phyloP scores from a whole-genome alignment of 2,797 vertebrate species.

The Sebastes cheni region DNA sequence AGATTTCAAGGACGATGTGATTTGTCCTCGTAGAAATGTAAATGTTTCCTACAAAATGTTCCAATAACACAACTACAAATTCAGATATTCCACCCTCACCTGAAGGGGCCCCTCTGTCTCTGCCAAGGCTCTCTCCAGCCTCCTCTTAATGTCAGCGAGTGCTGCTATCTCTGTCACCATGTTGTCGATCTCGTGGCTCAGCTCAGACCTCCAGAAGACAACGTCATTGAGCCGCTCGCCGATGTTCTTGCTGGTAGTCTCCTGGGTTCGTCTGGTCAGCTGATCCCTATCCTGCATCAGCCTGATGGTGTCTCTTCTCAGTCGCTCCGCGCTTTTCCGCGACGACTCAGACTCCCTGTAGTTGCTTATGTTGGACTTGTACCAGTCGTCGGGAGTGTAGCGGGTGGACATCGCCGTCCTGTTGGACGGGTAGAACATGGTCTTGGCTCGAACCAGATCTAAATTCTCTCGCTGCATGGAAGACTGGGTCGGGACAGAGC shows the following conservation, averaged over 20 bases:
- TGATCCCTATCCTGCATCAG: slow-evolving; percentile 92
- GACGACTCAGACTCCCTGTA: slow-evolving; percentile 89
- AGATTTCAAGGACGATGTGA: background rate
- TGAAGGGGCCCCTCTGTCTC: slow-evolving; percentile 91
- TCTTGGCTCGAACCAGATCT: slow-evolving; percentile 81
- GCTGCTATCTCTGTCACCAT: slow-evolving; percentile 91
- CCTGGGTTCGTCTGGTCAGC: slow-evolving; percentile 86
- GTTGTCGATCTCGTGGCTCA: slow-evolving; percentile 90
- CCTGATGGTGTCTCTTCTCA: slow-evolving; percentile 86
- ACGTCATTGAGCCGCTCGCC: slow-evolving; percentile 90
- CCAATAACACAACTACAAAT: background rate
- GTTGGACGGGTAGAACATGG: slow-evolving; percentile 86
- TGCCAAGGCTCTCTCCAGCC: slow-evolving; percentile 88
- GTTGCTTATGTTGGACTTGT: slow-evolving; percentile 88
- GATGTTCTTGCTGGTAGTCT: slow-evolving; percentile 87
- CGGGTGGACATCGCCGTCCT: slow-evolving; percentile 82
- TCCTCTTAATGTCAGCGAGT: slow-evolving; percentile 85
- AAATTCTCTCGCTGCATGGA: slow-evolving; percentile 77
- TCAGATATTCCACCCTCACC: slow-evolving; percentile 76
- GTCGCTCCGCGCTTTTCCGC: slow-evolving; percentile 87
- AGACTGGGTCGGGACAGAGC: slow-evolving; percentile 69
- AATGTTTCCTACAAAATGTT: background rate
- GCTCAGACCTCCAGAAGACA: slow-evolving; percentile 92
- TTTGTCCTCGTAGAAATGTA: background rate
- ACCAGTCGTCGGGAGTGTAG: slow-evolving; percentile 92